Evolutionary conservation across 1,140 invertebrate species (phyloP).

Genomic region (Camponotus floridanus): DNA sequence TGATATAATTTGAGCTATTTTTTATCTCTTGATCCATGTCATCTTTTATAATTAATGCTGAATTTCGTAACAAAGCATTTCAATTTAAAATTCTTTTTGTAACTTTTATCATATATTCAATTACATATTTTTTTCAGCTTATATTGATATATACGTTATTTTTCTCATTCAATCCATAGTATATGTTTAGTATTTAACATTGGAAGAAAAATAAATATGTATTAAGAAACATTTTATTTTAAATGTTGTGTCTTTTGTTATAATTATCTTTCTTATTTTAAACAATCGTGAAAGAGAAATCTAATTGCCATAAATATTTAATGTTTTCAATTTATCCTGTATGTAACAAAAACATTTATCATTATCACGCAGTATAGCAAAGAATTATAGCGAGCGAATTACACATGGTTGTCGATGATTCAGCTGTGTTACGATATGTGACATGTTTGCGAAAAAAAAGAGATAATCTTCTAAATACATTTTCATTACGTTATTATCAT

Average conservation of each 20-base stretch:
- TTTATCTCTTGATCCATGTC: neutral
- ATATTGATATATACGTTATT: neutral
- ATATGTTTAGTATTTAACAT: neutral
- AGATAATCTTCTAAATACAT: conserved; percentile 13
- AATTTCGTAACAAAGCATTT: neutral
- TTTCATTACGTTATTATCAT: neutral
- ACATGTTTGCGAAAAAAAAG: conserved; percentile 3
- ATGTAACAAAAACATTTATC: conserved; percentile 7
- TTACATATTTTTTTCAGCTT: neutral
- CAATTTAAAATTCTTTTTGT: neutral
- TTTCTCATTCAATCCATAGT: neutral
- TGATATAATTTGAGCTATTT: neutral
- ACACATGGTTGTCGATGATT: neutral
- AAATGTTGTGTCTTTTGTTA: neutral
- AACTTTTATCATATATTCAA: no score
- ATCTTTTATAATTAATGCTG: neutral
- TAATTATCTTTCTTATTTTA: neutral
- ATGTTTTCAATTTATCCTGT: neutral
- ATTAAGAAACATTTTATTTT: neutral
- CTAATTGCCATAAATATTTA: neutral
- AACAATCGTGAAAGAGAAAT: neutral
- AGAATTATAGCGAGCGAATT: conserved; percentile 25
- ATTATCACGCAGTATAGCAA: neutral
- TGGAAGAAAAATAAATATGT: neutral
- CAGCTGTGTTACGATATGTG: conserved; percentile 28